Percentiles rank a stretch among this genome's conserved stretches.
Evolutionary conservation across 2,113 vertebrate species (phyloP).

Genomic region (Lepus europaeus): DNA sequence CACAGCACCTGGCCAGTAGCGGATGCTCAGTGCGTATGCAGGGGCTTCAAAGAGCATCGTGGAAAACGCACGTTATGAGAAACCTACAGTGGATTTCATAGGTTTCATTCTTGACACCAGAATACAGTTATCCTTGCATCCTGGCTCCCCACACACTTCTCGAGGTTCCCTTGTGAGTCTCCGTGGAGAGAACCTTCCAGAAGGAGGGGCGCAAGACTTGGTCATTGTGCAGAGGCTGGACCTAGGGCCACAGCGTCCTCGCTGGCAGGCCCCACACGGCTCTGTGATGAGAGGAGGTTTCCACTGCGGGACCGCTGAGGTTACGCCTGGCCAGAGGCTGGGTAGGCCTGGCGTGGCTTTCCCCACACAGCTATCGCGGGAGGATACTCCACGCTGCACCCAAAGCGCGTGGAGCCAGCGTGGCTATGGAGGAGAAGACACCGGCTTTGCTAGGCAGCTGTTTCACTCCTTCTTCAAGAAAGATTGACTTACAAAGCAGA

Average conservation of each 20-base stretch:
- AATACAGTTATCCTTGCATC: no score
- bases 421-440: not conserved
- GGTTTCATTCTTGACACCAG: no score
- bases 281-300: not conserved
- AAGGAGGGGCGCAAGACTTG: not conserved
- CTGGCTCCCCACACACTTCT: no score
- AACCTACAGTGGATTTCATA: no score
- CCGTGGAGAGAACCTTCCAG: not conserved
- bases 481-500: no score
- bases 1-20: not conserved
- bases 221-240: not conserved
- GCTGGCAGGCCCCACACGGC: not conserved
- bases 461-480: not conserved
- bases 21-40: not conserved
- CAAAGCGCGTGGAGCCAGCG: not conserved
- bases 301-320: not conserved
- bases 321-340: not conserved
- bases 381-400: no score
- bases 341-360: not conserved
- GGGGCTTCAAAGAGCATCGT: no score
- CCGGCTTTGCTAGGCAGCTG: not conserved
- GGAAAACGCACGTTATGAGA: no score
- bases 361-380: rapidly evolving
- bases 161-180: not conserved
- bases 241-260: not conserved